These are phyloP conservation scores for Bactericera cockerelli DNA, from an alignment of 1,140 invertebrate genomes.

Conservation along the genomic window DNA sequence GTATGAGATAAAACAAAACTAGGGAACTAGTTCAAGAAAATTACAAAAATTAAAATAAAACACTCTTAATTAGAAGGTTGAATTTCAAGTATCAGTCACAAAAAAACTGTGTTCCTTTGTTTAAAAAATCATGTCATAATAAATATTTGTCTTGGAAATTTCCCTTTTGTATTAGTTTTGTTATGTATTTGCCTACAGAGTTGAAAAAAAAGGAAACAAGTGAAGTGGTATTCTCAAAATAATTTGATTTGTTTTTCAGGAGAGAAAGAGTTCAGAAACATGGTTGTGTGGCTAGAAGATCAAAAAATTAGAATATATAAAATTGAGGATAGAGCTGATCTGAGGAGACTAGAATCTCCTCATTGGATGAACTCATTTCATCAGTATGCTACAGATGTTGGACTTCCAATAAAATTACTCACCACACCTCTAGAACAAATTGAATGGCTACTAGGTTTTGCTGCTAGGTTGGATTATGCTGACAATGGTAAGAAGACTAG, in stretches of 20 bases:
- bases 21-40: too few relatives aligned
- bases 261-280: slow-evolving; percentile 55
- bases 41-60: too few relatives aligned
- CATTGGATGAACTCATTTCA: slow-evolving; percentile 57
- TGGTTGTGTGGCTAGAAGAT: slow-evolving; percentile 83
- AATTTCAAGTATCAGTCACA: too few relatives aligned
- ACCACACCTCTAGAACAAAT: slow-evolving; percentile 42
- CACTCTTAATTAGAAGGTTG: too few relatives aligned
- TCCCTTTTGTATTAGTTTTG: too few relatives aligned
- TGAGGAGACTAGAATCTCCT: slow-evolving; percentile 44
- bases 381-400: slow-evolving; percentile 59
- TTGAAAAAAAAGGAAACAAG: too few relatives aligned
- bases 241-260: slow-evolving; percentile 38
- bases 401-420: slow-evolving; percentile 37
- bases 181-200: too few relatives aligned
- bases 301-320: slow-evolving; percentile 82
- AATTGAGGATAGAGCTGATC: slow-evolving; percentile 56
- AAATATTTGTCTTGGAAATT: too few relatives aligned
- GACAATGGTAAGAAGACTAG: slow-evolving; percentile 48
- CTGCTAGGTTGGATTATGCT: slow-evolving; percentile 63
- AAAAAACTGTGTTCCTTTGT: too few relatives aligned
- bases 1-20: too few relatives aligned
- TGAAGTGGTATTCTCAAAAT: too few relatives aligned
- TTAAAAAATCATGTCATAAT: too few relatives aligned
- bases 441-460: slow-evolving; percentile 75